Evolutionary conservation across 2,113 vertebrate genomes (phyloP).

Genomic region (Callithrix jacchus): DNA sequence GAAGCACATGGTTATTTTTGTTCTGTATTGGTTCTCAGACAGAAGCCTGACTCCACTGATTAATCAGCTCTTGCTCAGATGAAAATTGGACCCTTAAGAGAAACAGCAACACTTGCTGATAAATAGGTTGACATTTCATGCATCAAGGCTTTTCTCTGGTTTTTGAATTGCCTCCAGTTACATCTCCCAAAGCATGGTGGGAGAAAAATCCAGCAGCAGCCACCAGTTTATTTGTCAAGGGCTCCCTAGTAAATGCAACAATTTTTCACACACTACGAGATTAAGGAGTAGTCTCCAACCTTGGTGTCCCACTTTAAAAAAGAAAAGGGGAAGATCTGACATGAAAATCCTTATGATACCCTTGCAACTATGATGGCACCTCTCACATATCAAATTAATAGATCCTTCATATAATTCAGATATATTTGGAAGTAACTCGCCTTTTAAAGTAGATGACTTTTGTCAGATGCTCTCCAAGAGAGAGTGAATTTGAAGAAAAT

Average conservation of each 20-base stretch:
- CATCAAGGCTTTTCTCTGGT: background rate
- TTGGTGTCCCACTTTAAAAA: background rate
- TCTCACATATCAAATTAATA: background rate
- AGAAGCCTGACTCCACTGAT: background rate
- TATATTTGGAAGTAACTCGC: background rate
- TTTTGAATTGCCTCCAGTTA: background rate
- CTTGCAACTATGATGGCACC: background rate
- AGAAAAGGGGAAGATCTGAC: background rate
- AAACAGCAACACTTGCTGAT: background rate
- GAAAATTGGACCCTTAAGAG: background rate
- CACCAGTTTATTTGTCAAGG: background rate
- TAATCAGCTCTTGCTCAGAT: background rate
- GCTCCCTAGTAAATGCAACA: background rate
- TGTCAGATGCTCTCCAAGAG: background rate
- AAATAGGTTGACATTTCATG: conserved; percentile 2
- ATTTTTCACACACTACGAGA: background rate
- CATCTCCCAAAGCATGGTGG: background rate
- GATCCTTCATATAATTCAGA: background rate
- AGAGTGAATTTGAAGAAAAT: conserved; percentile 21
- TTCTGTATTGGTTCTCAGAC: background rate
- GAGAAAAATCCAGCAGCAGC: background rate
- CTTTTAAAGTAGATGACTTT: background rate
- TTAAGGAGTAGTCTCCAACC: background rate
- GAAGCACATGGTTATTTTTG: background rate
- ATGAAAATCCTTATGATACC: background rate